Base-by-base conservation (phyloP, 2,113 vertebrate species). In the Ellobius talpinus region DNA sequence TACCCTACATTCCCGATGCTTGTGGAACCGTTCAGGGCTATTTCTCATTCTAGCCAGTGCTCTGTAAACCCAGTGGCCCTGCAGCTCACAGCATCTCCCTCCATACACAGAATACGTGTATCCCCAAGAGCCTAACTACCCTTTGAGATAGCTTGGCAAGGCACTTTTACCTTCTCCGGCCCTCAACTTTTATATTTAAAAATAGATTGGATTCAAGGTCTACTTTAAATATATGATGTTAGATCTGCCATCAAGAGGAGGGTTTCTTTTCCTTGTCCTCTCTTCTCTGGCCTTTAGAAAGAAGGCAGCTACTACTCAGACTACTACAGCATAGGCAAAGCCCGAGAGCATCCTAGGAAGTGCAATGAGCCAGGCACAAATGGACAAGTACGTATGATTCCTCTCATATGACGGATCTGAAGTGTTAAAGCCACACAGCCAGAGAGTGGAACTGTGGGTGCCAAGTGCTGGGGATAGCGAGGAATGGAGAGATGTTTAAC, bases 141-240 rank as follows among this genome's bases (percentile, higher is more conserved):
- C 50, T 52, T 36, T 21, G 19, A 29, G 74, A 52, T 78, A 17
- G 50, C 70, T 47, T 87, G 50, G 2, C n/a, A 14, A 58, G 50
- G 87, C 42, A 31, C 90, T 52, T 33, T 93, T 82, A 55, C 70
- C 68, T 70, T 77, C 52, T 92, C 86, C 90, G 77, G 47, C 55
- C 55, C 65, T 63, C 89, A 74, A 31, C 47, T 45, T 84, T 68
- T 61, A 78, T 33, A 61, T 61, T 47, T 82, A 14, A 89, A 94
- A 87, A 84, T 66, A 89, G 42, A 65, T 13, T 45, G 29, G 14
- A 65, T 86, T 74, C 70, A 78, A 91, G 42, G 42, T 31, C 79
- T 61, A 2, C 74, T 89, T 66, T 66, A 92, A 87, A 36, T 7
- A 29, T 94, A 89, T 52, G 36, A 88, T 85, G 76, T 21, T 74